Evolutionary conservation across 2,888 invertebrate genomes (phyloP), one percentile per base, ranked within the genome.

Genomic region (Drosophila histrio): DNA sequence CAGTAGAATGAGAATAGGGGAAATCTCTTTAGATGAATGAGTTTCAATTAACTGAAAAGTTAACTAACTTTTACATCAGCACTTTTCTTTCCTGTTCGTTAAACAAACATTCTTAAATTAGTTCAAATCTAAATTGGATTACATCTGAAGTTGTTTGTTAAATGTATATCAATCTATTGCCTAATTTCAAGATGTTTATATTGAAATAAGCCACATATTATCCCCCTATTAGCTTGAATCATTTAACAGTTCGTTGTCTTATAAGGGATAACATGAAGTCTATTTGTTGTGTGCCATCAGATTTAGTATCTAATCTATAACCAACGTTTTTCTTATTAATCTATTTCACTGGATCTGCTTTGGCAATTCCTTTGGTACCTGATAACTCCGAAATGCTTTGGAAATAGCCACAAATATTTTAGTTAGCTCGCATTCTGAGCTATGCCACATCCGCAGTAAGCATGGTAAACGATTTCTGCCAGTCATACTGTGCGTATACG

Each of bases 401-500:
- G 13, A 22, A 68, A 67, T 43, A 30, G 57, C 54, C 11, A 7
- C 24, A 8, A 36, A 59, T 70, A 64, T 75, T 56, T 72, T 34
- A 65, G 21, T 22, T 43, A 3, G 13, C 39, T 43, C 13, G 34
- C 41, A 58, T 32, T 58, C 30, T 9, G 39, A 7, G 26, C 22
- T 28, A 8, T 7, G 9, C 28, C 3, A 15, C 19, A 21, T 21
- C 30, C 13, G 4, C 11, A 28, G 24, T 41, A 8, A 15, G 22
- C 30, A 11, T 32, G 22, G 32, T 11, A 24, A 50, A 26, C 28
- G 19, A 21, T 56, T 58, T 59, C 47, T 56, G 54, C 53, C 32
- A 71, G 58, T 76, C 54, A 49, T 63, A 30, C 44, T 1, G 15
- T 41, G 63, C 71, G 68, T 68, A 75, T 76, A 72, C 76, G 72